Conservation (phyloP, 2,888 invertebrate species). For the Drosophila kanekoi region DNA sequence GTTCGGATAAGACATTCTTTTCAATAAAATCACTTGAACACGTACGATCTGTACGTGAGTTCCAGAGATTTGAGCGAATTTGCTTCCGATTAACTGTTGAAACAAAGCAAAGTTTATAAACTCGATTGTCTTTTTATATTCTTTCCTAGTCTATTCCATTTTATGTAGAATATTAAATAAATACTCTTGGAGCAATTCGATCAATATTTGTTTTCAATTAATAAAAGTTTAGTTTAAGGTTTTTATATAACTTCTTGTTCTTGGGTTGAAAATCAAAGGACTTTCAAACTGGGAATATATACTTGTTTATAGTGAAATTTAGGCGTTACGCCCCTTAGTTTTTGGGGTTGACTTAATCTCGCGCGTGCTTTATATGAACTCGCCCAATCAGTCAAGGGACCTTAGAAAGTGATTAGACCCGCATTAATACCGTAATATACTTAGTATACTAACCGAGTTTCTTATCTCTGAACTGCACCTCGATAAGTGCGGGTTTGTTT, state of each 20-base stretch:
- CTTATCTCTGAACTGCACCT: slow-evolving; percentile 23
- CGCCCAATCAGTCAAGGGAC: background rate
- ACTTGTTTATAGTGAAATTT: no score
- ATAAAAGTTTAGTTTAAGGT: no score
- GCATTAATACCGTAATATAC: background rate
- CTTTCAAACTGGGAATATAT: no score
- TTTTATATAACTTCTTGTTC: no score
- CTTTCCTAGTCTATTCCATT: background rate
- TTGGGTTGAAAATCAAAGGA: no score
- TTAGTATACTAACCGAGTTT: background rate
- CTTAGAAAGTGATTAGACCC: slow-evolving; percentile 9
- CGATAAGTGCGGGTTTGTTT: slow-evolving; percentile 6
- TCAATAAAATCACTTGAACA: background rate
- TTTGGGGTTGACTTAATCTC: no score
- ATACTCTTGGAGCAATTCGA: no score
- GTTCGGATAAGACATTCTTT: background rate
- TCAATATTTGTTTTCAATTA: no score
- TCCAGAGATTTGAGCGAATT: background rate
- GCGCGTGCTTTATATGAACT: background rate
- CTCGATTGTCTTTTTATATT: background rate
- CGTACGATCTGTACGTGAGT: slow-evolving; percentile 9
- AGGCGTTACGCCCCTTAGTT: no score
- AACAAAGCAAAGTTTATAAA: background rate
- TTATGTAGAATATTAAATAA: background rate
- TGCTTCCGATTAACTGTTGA: background rate